Conservation (phyloP, 1,140 invertebrate genomes). For the Conus ventricosus region DNA sequence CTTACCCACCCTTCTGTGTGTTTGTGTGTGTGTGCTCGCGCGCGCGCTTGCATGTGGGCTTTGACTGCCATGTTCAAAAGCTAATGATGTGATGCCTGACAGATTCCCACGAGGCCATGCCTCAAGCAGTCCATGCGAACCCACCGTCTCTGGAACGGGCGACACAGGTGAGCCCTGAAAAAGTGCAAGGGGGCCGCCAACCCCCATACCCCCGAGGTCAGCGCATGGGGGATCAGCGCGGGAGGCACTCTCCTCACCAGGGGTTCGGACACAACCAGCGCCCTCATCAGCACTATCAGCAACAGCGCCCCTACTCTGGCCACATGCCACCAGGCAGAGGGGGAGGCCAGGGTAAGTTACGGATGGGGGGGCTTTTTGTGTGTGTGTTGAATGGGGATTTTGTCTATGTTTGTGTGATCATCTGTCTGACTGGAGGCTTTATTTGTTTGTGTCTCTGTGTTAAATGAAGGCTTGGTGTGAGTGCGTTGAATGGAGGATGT, state of each 20-base stretch:
- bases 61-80: not conserved
- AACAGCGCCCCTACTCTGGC: constrained; percentile 3
- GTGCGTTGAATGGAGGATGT: too few species aligned
- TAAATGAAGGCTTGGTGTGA: too few species aligned
- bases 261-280: constrained; percentile 13
- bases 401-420: too few species aligned
- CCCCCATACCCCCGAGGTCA: constrained; percentile 5
- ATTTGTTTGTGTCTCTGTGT: too few species aligned
- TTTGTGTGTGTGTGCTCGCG: too few species aligned
- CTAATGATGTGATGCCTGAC: constrained; percentile 13
- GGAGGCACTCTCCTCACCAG: constrained; percentile 40
- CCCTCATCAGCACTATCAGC: constrained; percentile 13
- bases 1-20: too few species aligned
- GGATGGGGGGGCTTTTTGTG: too few species aligned
- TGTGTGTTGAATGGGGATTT: too few species aligned
- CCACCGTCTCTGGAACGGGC: constrained; percentile 87
- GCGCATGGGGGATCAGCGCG: constrained; percentile 39
- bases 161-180: constrained; percentile 77
- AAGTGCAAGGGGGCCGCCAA: not conserved
- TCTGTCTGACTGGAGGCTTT: too few species aligned
- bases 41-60: too few species aligned
- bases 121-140: constrained; percentile 63
- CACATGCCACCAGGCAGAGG: constrained; percentile 53
- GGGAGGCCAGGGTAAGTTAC: too few species aligned
- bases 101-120: constrained; percentile 81